Evolutionary conservation across 2,797 vertebrate genomes (phyloP).

Genomic region (Xenentodon cancila): DNA sequence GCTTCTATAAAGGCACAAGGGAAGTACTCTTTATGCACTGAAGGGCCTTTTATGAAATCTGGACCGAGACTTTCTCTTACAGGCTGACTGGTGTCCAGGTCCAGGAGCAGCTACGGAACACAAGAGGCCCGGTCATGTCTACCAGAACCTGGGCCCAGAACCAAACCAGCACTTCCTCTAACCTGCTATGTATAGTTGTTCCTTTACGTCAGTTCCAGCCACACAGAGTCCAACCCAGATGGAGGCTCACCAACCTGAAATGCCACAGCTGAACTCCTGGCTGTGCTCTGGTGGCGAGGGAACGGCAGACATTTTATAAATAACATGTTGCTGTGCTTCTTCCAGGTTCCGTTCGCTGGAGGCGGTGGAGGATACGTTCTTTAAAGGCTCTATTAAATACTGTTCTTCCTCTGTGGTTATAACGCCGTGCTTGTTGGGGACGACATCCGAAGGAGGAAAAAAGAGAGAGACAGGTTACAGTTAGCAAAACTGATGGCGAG

Average conservation of each 20-base stretch:
- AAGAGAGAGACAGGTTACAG: background rate
- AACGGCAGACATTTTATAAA: slow-evolving; percentile 97
- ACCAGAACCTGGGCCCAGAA: slow-evolving; percentile 72
- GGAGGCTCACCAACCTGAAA: slow-evolving; percentile 90
- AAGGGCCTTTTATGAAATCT: slow-evolving; percentile 55
- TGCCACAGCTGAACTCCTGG: slow-evolving; percentile 92
- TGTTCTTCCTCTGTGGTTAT: slow-evolving; percentile 98
- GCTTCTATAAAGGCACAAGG: slow-evolving; percentile 42
- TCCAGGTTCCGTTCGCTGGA: slow-evolving; percentile 88
- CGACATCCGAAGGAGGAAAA: slow-evolving; percentile 12
- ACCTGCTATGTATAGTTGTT: slow-evolving; percentile 77
- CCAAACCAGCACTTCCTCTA: slow-evolving; percentile 79
- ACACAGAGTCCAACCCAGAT: slow-evolving; percentile 74
- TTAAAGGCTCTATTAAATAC: slow-evolving; percentile 99
- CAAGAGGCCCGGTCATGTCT: slow-evolving; percentile 67
- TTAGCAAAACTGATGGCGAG: too few relatives aligned
- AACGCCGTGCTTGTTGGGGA: slow-evolving; percentile 89
- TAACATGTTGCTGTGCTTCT: slow-evolving; percentile 95
- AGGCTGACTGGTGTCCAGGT: slow-evolving; percentile 64
- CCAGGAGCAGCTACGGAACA: slow-evolving; percentile 61
- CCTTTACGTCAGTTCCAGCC: slow-evolving; percentile 78
- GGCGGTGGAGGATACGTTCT: slow-evolving; percentile 88
- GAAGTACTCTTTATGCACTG: slow-evolving; percentile 22
- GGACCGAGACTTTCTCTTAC: slow-evolving; percentile 37
- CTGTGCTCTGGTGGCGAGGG: slow-evolving; percentile 88